These are phyloP conservation scores for Nylanderia fulva DNA, from an alignment of 1,140 invertebrate species.

Conservation along the genomic window DNA sequence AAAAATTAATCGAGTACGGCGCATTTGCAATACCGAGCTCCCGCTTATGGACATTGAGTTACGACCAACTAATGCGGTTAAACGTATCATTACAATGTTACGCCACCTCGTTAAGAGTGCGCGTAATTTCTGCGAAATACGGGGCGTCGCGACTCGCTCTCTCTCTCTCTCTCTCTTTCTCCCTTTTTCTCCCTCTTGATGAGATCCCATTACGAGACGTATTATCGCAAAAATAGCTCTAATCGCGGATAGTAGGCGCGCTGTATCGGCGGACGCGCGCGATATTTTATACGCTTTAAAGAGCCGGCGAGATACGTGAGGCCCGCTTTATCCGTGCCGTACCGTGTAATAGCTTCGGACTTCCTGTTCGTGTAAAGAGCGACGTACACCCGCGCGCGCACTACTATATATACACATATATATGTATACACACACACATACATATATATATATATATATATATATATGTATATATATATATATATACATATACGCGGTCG, in stretches of 20 bases:
- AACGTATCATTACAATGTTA: constrained; percentile 46
- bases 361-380: constrained; percentile 74
- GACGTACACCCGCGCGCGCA: constrained; percentile 37
- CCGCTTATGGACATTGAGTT: background rate
- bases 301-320: constrained; percentile 58
- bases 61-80: constrained; percentile 62
- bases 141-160: constrained; percentile 41
- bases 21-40: background rate
- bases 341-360: constrained; percentile 73
- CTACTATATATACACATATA: background rate
- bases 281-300: constrained; percentile 73
- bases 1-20: background rate
- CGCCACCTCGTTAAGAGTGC: constrained; percentile 52
- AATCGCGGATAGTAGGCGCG: constrained; percentile 65
- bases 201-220: constrained; percentile 52
- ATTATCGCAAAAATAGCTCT: constrained; percentile 72
- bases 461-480: background rate
- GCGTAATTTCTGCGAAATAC: constrained; percentile 52
- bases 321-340: constrained; percentile 70
- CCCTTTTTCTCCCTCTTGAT: background rate
- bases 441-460: background rate
- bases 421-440: background rate
- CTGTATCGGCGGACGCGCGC: constrained; percentile 52
- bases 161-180: background rate
- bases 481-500: background rate